Evolutionary conservation across 2,888 invertebrate species (phyloP).

Genomic region (Heliconius ismenius): DNA sequence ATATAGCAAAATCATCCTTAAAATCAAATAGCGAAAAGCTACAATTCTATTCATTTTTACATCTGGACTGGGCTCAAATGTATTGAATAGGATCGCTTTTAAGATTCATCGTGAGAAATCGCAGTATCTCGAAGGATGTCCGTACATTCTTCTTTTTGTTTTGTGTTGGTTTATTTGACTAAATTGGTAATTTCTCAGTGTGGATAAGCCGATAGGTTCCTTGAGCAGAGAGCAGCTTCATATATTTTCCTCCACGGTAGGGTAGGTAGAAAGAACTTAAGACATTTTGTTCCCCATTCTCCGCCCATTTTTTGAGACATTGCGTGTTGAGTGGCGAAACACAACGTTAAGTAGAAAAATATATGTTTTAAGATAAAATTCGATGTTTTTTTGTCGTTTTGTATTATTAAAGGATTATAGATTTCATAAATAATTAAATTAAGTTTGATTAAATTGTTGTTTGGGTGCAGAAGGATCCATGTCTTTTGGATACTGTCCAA

Average conservation of each 20-base stretch:
- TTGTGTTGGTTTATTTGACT: background rate
- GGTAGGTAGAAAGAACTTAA: no score
- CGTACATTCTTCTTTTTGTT: background rate
- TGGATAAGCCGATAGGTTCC: no score
- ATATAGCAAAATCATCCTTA: slow-evolving; percentile 5
- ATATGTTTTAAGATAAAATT: no score
- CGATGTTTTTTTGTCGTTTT: no score
- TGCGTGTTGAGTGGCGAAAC: no score
- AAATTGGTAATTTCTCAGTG: background rate
- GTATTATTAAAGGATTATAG: no score
- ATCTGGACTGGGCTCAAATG: slow-evolving; percentile 28
- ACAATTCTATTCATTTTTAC: background rate
- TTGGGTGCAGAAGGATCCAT: background rate
- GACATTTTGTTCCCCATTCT: no score
- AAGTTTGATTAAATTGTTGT: background rate
- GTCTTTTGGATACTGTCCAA: background rate
- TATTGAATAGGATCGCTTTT: slow-evolving; percentile 39
- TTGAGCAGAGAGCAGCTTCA: no score
- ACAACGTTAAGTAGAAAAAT: no score
- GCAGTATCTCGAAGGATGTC: slow-evolving; percentile 21
- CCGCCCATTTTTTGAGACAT: no score
- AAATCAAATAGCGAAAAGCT: background rate
- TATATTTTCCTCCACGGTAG: no score
- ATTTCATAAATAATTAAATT: background rate
- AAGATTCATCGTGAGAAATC: slow-evolving; percentile 38